Conservation (phyloP, 2,888 invertebrate species). For the Lissonota sp. region DNA sequence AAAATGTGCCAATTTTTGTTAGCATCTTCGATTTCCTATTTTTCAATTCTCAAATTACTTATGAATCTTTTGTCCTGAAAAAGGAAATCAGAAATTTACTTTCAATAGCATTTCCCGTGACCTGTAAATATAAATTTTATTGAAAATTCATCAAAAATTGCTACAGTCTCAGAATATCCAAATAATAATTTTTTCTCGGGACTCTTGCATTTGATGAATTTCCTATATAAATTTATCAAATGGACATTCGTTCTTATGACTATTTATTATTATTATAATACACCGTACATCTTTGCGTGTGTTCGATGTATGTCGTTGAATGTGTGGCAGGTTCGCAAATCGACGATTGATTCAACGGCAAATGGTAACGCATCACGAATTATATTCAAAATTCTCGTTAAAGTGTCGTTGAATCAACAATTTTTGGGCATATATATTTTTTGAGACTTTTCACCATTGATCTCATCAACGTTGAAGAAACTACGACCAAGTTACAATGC, state of each 20-base stretch:
- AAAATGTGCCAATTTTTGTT: not conserved
- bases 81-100: not conserved
- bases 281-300: constrained; percentile 36
- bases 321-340: constrained; percentile 15
- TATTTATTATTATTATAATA: no score
- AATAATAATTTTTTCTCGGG: no score
- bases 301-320: not conserved
- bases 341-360: constrained; percentile 37
- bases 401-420: constrained; percentile 35
- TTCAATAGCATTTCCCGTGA: no score
- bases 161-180: no score
- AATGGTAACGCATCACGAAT: constrained; percentile 45
- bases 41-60: constrained; percentile 16
- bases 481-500: no score
- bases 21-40: constrained; percentile 22
- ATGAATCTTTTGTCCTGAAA: not conserved
- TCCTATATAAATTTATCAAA: no score
- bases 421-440: not conserved
- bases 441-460: no score
- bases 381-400: constrained; percentile 53
- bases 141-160: no score
- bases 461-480: no score
- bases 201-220: no score
- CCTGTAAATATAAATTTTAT: no score
- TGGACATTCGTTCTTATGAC: no score